Percentiles rank a stretch among this genome's conserved stretches.
phyloP scores from a whole-genome alignment of 2,888 invertebrate genomes.

The Protodeltote pygarga region DNA sequence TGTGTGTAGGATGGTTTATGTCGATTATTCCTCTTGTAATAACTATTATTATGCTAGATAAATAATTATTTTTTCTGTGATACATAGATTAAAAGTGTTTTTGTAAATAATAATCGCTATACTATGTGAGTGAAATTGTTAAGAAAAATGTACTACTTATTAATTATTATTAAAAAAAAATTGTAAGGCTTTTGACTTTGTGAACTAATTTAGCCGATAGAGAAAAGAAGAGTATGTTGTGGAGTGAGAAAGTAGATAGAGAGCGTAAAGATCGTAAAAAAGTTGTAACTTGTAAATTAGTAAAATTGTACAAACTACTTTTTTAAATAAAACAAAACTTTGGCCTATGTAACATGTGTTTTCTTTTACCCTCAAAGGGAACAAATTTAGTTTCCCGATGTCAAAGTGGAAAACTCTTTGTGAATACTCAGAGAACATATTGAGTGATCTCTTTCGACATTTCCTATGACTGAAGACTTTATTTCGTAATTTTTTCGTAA shows the following conservation, averaged over 20 bases:
- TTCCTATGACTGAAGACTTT: constrained; percentile 17
- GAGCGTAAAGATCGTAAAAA: constrained; percentile 47
- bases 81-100: constrained; percentile 82
- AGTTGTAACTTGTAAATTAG: constrained; percentile 68
- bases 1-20: constrained; percentile 53
- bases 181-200: constrained; percentile 77
- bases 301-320: constrained; percentile 84
- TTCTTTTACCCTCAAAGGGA: constrained; percentile 48
- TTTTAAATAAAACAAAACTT: constrained; percentile 85
- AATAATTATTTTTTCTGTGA: constrained; percentile 86
- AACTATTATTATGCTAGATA: constrained; percentile 68
- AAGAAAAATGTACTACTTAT: constrained; percentile 60
- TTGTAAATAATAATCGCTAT: constrained; percentile 77
- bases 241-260: constrained; percentile 69
- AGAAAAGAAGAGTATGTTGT: constrained; percentile 54
- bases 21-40: constrained; percentile 56
- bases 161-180: constrained; percentile 46
- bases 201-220: constrained; percentile 58
- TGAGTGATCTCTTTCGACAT: constrained; percentile 39
- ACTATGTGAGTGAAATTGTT: constrained; percentile 68
- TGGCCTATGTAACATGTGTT: constrained; percentile 77
- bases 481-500: constrained; percentile 32
- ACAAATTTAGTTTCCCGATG: constrained; percentile 33
- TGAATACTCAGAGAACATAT: constrained; percentile 27
- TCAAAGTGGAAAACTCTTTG: constrained; percentile 38